phyloP scores from a whole-genome alignment of 2,888 invertebrate genomes.

The Anagyrus pseudococci region DNA sequence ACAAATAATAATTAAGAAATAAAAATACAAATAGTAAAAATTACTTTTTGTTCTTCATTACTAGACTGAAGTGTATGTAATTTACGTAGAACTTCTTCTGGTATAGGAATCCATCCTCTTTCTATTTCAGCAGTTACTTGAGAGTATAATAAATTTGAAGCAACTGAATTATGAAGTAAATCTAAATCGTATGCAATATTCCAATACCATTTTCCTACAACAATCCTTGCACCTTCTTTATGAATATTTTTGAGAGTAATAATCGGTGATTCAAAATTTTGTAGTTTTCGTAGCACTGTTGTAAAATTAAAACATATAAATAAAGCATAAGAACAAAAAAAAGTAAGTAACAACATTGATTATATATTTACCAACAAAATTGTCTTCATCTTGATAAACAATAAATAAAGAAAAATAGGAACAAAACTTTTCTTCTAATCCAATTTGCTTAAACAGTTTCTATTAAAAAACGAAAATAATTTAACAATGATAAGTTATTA shows the following conservation, averaged over 20 bases:
- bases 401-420: slow-evolving; percentile 92
- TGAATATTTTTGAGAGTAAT: slow-evolving; percentile 80
- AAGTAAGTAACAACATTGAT: no score
- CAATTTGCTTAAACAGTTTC: slow-evolving; percentile 82
- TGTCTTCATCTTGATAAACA: slow-evolving; percentile 77
- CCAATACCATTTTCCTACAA: slow-evolving; percentile 93
- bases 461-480: slow-evolving; percentile 57
- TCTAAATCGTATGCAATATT: slow-evolving; percentile 83
- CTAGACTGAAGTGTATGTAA: slow-evolving; percentile 76
- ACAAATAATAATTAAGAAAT: neutral
- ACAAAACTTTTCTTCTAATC: slow-evolving; percentile 78
- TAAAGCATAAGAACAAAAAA: no score
- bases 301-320: slow-evolving; percentile 45
- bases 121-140: slow-evolving; percentile 89
- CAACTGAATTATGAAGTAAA: slow-evolving; percentile 80
- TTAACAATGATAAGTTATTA: slow-evolving; percentile 1
- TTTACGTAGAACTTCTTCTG: slow-evolving; percentile 72
- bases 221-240: slow-evolving; percentile 79
- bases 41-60: slow-evolving; percentile 83
- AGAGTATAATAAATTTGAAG: slow-evolving; percentile 84
- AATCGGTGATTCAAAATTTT: slow-evolving; percentile 97
- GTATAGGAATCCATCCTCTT: slow-evolving; percentile 82
- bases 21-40: neutral
- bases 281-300: slow-evolving; percentile 84
- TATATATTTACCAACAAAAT: slow-evolving; percentile 58